Evolutionary conservation across 2,113 vertebrate species (phyloP).

Genomic region (Heteronetta atricapilla): DNA sequence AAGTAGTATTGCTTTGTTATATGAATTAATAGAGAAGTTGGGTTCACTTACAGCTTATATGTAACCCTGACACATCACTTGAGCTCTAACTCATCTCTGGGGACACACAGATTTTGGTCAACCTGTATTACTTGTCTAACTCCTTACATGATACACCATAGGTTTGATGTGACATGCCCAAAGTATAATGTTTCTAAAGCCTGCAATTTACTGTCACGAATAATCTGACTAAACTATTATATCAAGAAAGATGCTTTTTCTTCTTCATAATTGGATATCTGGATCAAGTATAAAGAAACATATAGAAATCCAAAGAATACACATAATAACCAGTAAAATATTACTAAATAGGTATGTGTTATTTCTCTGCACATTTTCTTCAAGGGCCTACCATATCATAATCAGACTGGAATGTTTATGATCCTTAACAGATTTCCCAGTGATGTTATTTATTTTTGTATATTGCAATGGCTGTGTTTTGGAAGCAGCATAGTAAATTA

Average conservation of each 20-base stretch:
- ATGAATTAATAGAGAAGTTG: not conserved
- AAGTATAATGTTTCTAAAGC: not conserved
- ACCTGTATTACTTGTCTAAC: not conserved
- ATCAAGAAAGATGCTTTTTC: not conserved
- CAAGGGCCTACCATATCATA: not conserved
- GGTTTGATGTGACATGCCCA: not conserved
- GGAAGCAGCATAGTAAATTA: not conserved
- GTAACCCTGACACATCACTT: fast-evolving
- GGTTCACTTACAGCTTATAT: not conserved
- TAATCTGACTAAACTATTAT: not conserved
- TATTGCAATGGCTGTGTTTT: not conserved
- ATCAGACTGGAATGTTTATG: not conserved
- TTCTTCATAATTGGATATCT: not conserved
- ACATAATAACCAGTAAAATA: not conserved
- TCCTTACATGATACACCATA: not conserved
- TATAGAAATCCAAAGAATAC: not conserved
- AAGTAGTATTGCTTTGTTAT: not conserved
- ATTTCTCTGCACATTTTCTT: not conserved
- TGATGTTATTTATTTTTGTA: not conserved
- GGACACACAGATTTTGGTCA: not conserved
- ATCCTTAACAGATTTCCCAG: not conserved
- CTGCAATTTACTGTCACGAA: not conserved
- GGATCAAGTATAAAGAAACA: not conserved
- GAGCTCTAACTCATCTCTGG: not conserved
- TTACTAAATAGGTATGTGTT: not conserved